Conservation (phyloP, 2,888 invertebrate species). For the Ochropleura plecta region DNA sequence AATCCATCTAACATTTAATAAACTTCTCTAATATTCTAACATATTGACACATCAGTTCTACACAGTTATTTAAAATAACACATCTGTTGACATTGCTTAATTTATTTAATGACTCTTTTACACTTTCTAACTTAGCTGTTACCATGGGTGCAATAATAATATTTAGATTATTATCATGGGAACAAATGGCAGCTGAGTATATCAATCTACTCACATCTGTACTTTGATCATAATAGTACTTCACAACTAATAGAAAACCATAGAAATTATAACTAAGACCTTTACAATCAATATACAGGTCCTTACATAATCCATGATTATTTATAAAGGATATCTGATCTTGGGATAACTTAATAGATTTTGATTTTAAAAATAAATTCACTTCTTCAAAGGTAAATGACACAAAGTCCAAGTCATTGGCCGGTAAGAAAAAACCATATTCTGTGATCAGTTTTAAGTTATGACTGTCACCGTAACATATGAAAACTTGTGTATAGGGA, state of each 20-base stretch:
- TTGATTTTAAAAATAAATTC: conserved; percentile 80
- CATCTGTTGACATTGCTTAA: conserved; percentile 75
- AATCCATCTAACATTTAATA: conserved; percentile 85
- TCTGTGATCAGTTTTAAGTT: conserved; percentile 95
- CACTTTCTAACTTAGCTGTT: conserved; percentile 74
- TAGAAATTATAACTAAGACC: conserved; percentile 93
- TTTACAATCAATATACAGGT: conserved; percentile 91
- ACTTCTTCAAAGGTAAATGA: conserved; percentile 91
- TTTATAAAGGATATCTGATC: conserved; percentile 92
- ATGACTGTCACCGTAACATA: conserved; percentile 96
- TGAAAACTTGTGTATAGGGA: conserved; percentile 94
- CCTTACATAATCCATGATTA: conserved; percentile 91
- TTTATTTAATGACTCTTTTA: conserved; percentile 78
- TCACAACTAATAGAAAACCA: conserved; percentile 86
- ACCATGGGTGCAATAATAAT: conserved; percentile 83
- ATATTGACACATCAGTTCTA: conserved; percentile 86
- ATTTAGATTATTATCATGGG: conserved; percentile 81
- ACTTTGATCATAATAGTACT: conserved; percentile 83
- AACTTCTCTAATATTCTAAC: conserved; percentile 87
- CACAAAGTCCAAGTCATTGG: conserved; percentile 93
- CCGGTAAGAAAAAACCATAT: conserved; percentile 95
- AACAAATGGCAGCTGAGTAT: conserved; percentile 86
- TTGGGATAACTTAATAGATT: conserved; percentile 83
- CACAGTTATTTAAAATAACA: conserved; percentile 84
- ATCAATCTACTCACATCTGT: conserved; percentile 84